These are phyloP conservation scores for Pavo muticus DNA, from an alignment of 2,113 vertebrate genomes.

Conservation along the genomic window DNA sequence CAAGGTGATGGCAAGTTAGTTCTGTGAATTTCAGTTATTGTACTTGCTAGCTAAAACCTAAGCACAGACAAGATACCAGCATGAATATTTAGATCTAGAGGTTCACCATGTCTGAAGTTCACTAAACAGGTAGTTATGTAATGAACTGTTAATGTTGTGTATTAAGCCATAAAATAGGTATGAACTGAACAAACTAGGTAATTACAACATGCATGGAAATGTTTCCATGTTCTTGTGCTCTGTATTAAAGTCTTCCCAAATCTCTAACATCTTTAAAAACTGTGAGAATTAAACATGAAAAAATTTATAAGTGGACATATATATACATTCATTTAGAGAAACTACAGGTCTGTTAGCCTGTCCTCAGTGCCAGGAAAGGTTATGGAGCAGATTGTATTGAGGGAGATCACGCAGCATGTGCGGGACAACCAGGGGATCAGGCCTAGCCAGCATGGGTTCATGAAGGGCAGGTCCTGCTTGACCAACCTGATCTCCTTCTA, in stretches of 20 bases:
- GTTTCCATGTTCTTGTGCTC: neutral
- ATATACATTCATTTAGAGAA: neutral
- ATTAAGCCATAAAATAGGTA: neutral
- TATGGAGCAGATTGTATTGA: too few species aligned
- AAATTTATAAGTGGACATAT: neutral
- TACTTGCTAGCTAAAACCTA: neutral
- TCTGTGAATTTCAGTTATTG: neutral
- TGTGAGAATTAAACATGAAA: neutral
- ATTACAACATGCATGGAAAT: fast-evolving
- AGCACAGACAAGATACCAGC: neutral
- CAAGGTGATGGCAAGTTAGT: neutral
- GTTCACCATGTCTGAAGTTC: neutral
- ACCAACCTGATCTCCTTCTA: too few species aligned
- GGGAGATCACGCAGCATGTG: too few species aligned
- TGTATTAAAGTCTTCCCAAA: neutral
- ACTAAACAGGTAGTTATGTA: fast-evolving
- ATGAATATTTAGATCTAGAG: neutral
- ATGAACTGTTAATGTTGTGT: neutral
- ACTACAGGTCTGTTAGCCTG: too few species aligned
- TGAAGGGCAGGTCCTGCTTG: too few species aligned
- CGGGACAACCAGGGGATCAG: too few species aligned
- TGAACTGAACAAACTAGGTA: neutral
- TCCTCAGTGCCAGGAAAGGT: too few species aligned
- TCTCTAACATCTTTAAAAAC: neutral
- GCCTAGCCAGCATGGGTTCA: too few species aligned